Evolutionary conservation across 2,888 invertebrate genomes (phyloP).

Genomic region (Germaria angustata): DNA sequence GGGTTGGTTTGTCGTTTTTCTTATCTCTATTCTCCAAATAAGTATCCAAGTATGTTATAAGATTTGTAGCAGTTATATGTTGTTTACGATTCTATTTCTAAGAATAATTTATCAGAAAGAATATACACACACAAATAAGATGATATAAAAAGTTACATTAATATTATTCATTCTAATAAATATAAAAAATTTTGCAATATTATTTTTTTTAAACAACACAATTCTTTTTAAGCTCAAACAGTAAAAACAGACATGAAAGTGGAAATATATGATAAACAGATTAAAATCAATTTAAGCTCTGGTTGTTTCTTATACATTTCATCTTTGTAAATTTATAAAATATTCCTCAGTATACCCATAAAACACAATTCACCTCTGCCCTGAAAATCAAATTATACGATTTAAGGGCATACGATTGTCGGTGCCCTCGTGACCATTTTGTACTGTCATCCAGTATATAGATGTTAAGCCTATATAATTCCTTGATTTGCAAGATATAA

Average conservation of each 20-base stretch:
- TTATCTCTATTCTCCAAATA: not conserved
- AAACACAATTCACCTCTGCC: no score
- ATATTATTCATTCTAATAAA: slow-evolving; percentile 10
- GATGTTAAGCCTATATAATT: no score
- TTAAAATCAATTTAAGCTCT: no score
- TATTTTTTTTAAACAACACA: not conserved
- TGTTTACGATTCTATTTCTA: slow-evolving; percentile 25
- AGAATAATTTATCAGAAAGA: slow-evolving; percentile 23
- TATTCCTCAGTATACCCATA: no score
- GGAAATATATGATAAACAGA: not conserved
- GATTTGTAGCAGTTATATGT: not conserved
- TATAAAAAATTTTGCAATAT: slow-evolving; percentile 1
- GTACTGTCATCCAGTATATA: no score
- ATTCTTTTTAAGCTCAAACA: not conserved
- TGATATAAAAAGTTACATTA: not conserved
- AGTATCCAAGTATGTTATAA: not conserved
- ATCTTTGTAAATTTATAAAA: no score
- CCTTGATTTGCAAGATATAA: no score
- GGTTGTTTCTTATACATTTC: no score
- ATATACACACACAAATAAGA: not conserved
- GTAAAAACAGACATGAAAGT: not conserved
- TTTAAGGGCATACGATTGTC: no score
- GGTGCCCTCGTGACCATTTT: no score
- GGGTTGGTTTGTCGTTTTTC: not conserved
- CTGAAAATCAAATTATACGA: no score